Base-by-base conservation (phyloP, 2,888 invertebrate species). In the Eristalinus aeneus region DNA sequence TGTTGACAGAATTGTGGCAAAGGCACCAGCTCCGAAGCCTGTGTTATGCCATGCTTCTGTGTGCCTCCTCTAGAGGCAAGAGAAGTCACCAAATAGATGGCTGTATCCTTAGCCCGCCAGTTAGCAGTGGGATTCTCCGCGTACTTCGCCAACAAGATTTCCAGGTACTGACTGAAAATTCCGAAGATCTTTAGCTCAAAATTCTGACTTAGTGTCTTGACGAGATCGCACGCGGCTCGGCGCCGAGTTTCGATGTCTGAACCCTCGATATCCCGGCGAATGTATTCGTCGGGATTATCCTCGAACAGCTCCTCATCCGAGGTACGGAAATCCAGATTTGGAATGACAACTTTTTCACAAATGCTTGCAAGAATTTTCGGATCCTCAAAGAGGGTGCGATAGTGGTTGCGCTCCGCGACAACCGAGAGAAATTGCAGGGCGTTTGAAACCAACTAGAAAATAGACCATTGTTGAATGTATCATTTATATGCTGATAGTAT, bases 301-400 rank as follows among this genome's bases (percentile, higher is more conserved):
- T 98, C 98, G 93, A 99, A 99, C 60, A 98, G 92, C 92, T 99
- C 99, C 92, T 98, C 96, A 93, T 99, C 99, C 0, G 98, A 96
- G 71, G 95, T 95, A 94, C 99, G 95, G 89, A 99, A 98, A 92
- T 98, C 97, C 95, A 99, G 97, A 91, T 99, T 99, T 0, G 99
- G 99, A 89, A 99, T 98, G 89, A 99, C 97, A n/a, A 99, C 98
- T 92, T 98, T 98, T 91, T 99, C 98, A 92, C 99, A 99, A 88
- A 99, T 98, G 89, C 96, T 97, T 88, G 96, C 96, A 6, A 99
- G 94, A 2, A 97, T 97, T 65, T 94, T 94, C 0, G 97, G 96
- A 91, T 97, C 97, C 91, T 98, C 97, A 91, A 99, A 99, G 34
- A 99, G 93, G 88, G 95, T 94, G 88, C 97, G 96, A 92, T 99